Evolutionary conservation across 2,888 invertebrate species (phyloP).

Genomic region (Metallyticus violacea): DNA sequence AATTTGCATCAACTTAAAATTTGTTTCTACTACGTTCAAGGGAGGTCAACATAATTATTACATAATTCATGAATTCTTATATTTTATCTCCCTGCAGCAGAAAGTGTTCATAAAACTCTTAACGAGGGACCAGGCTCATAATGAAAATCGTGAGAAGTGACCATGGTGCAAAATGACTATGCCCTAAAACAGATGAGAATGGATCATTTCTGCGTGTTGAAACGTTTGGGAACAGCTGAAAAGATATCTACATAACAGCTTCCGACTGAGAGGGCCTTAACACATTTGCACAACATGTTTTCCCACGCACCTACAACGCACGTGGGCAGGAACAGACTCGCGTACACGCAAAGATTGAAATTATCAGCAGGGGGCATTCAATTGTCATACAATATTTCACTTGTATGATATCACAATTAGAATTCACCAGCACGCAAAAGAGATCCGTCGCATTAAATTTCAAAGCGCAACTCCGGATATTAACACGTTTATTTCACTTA

Average conservation of each 20-base stretch:
- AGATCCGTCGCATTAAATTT: too few species aligned
- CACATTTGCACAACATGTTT: background rate
- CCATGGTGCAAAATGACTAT: too few species aligned
- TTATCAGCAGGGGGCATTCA: background rate
- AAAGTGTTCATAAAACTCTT: too few species aligned
- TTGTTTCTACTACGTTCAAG: too few species aligned
- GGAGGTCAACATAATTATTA: too few species aligned
- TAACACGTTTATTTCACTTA: background rate
- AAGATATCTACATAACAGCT: background rate
- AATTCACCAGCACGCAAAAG: background rate
- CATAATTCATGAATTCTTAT: too few species aligned
- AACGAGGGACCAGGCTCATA: too few species aligned
- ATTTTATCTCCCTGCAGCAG: too few species aligned
- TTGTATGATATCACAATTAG: background rate
- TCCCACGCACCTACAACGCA: background rate
- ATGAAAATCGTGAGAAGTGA: too few species aligned
- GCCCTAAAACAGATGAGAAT: background rate
- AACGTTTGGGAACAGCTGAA: background rate
- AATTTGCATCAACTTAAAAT: too few species aligned
- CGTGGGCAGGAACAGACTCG: background rate
- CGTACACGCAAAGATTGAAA: background rate
- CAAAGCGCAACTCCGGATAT: background rate
- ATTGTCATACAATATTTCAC: background rate
- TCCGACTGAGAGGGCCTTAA: background rate
- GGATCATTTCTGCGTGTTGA: background rate